A percentile compares a stretch with the other conserved stretches of the same genome.
These are phyloP conservation scores for Eupleurogrammus muticus DNA, from an alignment of 2,797 vertebrate genomes.

Conservation along the genomic window DNA sequence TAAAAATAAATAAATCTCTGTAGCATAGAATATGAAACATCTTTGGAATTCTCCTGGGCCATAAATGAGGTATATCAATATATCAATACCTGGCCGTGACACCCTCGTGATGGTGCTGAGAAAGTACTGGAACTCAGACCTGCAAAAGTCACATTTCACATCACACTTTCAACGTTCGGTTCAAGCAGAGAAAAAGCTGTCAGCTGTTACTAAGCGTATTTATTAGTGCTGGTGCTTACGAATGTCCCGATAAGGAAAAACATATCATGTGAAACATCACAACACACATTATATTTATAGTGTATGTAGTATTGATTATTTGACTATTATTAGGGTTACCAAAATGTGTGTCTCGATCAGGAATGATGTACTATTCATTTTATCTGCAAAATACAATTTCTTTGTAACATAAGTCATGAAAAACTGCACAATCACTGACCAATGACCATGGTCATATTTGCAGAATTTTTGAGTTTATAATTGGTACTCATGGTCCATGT, in stretches of 20 bases:
- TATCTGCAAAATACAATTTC: too few relatives aligned
- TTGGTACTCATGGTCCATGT: too few relatives aligned
- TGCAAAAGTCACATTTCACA: conserved; percentile 53
- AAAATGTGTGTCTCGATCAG: too few relatives aligned
- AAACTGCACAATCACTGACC: too few relatives aligned
- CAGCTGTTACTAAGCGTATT: neutral
- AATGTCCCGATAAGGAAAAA: neutral
- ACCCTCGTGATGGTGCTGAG: conserved; percentile 77
- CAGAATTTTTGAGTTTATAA: too few relatives aligned
- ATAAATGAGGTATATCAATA: neutral
- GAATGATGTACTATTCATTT: too few relatives aligned
- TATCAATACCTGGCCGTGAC: conserved; percentile 77
- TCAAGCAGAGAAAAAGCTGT: neutral
- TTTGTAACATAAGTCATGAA: too few relatives aligned
- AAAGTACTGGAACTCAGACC: conserved; percentile 84
- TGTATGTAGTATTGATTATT: too few relatives aligned
- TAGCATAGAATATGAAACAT: neutral
- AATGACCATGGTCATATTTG: too few relatives aligned
- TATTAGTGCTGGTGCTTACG: neutral
- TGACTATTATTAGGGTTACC: too few relatives aligned
- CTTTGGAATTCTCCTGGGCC: neutral
- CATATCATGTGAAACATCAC: neutral
- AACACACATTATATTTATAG: neutral
- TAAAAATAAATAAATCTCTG: neutral
- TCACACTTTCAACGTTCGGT: neutral